A percentile compares a stretch with the other conserved stretches of the same genome.
These are phyloP conservation scores for Leptosomus discolor DNA, from an alignment of 2,113 vertebrate species.

Conservation along the genomic window DNA sequence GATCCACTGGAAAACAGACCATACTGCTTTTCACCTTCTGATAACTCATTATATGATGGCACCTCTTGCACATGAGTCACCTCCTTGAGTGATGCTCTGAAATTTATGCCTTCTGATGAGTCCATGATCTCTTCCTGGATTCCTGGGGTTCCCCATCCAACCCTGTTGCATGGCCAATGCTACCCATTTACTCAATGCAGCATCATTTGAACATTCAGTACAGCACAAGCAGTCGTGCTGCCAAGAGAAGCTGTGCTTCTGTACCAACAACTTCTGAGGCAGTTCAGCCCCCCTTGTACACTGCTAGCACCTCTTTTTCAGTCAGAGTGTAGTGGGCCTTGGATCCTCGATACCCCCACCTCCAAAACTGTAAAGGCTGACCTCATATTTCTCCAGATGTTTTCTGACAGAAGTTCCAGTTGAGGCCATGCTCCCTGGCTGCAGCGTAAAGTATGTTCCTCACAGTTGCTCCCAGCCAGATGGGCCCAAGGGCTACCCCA, in stretches of 20 bases:
- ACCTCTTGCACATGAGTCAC: neutral
- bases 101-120: neutral
- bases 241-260: neutral
- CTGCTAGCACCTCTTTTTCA: neutral
- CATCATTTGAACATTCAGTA: neutral
- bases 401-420: neutral
- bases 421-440: neutral
- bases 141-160: neutral
- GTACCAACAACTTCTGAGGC: neutral
- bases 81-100: neutral
- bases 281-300: neutral
- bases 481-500: neutral
- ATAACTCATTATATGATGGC: neutral
- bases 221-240: neutral
- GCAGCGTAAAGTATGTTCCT: neutral
- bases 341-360: neutral
- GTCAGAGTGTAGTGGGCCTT: neutral
- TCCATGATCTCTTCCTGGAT: neutral
- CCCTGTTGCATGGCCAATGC: neutral
- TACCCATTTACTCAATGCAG: neutral
- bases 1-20: neutral
- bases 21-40: neutral
- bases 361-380: neutral
- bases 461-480: neutral
- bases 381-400: neutral